These are phyloP conservation scores for Dorcus hopei DNA, from an alignment of 2,888 invertebrate genomes.

Conservation along the genomic window DNA sequence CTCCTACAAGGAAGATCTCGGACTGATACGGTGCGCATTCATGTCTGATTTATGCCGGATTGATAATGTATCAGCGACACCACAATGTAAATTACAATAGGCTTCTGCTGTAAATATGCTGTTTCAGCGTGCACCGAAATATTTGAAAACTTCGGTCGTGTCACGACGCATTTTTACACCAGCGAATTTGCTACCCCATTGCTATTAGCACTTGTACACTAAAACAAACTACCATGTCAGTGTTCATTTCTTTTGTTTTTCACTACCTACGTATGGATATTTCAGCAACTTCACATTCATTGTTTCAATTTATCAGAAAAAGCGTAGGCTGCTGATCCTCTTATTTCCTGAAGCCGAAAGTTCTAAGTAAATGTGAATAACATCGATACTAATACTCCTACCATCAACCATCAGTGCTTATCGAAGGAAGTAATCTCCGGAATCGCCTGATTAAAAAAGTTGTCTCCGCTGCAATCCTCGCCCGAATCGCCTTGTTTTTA, in stretches of 20 bases:
- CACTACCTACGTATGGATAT: neutral
- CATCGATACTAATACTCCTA: slow-evolving; percentile 50
- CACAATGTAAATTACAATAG: slow-evolving; percentile 50
- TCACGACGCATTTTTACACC: slow-evolving; percentile 7
- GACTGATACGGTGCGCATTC: slow-evolving; percentile 40
- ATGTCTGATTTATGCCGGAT: slow-evolving; percentile 45
- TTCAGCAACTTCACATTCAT: neutral
- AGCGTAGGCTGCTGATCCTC: neutral
- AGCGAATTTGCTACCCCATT: slow-evolving; percentile 11
- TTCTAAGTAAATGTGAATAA: slow-evolving; percentile 9
- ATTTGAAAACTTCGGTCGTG: slow-evolving; percentile 15
- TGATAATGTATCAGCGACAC: slow-evolving; percentile 49
- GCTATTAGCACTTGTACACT: slow-evolving; percentile 12
- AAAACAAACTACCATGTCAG: slow-evolving; percentile 10
- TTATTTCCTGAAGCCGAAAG: neutral
- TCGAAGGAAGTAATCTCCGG: slow-evolving; percentile 47
- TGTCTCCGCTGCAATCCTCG: slow-evolving; percentile 40
- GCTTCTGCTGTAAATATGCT: slow-evolving; percentile 45
- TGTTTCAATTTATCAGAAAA: neutral
- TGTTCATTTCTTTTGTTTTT: neutral
- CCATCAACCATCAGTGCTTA: slow-evolving; percentile 40
- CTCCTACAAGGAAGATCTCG: slow-evolving; percentile 37
- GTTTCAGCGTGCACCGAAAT: slow-evolving; percentile 15
- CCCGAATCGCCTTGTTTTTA: slow-evolving; percentile 42
- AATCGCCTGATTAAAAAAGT: slow-evolving; percentile 51